phyloP scores from a whole-genome alignment of 2,888 invertebrate genomes.

The Synanthedon tipuliformis region DNA sequence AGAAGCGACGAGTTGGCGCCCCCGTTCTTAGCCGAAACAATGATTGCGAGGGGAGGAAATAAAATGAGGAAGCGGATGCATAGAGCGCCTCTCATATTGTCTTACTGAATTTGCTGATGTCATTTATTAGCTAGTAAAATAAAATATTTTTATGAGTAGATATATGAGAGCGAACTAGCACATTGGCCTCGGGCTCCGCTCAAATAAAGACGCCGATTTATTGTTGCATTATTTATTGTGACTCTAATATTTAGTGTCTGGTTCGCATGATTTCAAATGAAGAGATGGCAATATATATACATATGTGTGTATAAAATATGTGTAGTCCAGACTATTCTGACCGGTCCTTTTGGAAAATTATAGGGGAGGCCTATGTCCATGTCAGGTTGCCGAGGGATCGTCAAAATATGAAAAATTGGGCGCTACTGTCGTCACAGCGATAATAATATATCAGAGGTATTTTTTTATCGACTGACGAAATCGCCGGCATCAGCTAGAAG shows the following conservation, averaged over 20 bases:
- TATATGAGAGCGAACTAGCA: constrained; percentile 47
- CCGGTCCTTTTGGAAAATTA: no score
- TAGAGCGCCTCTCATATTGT: constrained; percentile 60
- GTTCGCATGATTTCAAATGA: not conserved
- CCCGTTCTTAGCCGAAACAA: constrained; percentile 49
- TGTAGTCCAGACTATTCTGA: no score
- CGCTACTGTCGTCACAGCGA: no score
- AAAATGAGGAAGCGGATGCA: constrained; percentile 57
- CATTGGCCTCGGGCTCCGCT: constrained; percentile 41
- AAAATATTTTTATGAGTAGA: constrained; percentile 67
- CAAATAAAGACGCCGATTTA: constrained; percentile 58
- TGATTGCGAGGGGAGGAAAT: constrained; percentile 54
- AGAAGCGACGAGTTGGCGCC: constrained; percentile 53
- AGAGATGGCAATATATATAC: no score
- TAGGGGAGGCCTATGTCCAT: no score
- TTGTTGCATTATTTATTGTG: constrained; percentile 52
- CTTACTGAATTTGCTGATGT: constrained; percentile 69
- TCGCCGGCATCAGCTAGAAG: no score
- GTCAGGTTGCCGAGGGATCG: no score
- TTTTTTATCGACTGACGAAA: no score
- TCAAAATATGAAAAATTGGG: no score
- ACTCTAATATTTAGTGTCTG: constrained; percentile 1
- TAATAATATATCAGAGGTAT: no score
- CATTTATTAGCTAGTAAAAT: constrained; percentile 70
- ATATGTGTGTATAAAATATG: no score